These are phyloP conservation scores for Brenthis hecate DNA, from an alignment of 2,888 invertebrate species.

Conservation along the genomic window DNA sequence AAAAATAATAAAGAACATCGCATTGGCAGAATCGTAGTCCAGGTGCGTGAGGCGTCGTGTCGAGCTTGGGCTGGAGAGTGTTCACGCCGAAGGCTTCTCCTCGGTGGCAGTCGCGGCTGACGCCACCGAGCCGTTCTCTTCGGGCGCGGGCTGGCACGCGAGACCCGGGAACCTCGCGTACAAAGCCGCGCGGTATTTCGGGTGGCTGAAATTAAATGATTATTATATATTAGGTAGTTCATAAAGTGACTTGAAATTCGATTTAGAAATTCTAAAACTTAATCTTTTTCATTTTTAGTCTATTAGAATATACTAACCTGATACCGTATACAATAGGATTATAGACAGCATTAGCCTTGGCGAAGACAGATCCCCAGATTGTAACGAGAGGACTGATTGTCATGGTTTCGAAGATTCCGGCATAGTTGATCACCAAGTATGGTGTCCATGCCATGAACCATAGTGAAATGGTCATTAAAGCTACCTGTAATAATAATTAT, in stretches of 20 bases:
- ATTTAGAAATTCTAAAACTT: neutral
- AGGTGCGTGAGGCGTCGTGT: constrained; percentile 42
- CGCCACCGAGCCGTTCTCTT: constrained; percentile 85
- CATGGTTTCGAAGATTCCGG: constrained; percentile 89
- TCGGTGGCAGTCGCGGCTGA: constrained; percentile 87
- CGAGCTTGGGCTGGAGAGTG: constrained; percentile 34
- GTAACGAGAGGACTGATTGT: constrained; percentile 90
- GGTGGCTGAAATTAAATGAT: constrained; percentile 82
- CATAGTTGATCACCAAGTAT: constrained; percentile 90
- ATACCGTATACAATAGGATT: constrained; percentile 96
- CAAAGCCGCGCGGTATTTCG: constrained; percentile 89
- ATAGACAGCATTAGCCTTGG: constrained; percentile 95
- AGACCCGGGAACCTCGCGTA: constrained; percentile 90
- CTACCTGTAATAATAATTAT: constrained; percentile 80
- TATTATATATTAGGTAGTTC: neutral
- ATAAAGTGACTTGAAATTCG: neutral
- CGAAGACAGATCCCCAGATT: constrained; percentile 95
- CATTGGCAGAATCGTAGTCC: constrained; percentile 67
- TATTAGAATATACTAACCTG: constrained; percentile 79
- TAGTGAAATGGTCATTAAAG: constrained; percentile 93
- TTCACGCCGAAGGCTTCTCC: constrained; percentile 85
- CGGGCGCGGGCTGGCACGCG: constrained; percentile 84
- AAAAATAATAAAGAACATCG: constrained; percentile 78
- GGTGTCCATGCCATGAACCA: constrained; percentile 98
- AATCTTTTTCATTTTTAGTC: neutral